Base-by-base conservation (phyloP, 2,888 invertebrate genomes). In the Euspilapteryx auroguttella region DNA sequence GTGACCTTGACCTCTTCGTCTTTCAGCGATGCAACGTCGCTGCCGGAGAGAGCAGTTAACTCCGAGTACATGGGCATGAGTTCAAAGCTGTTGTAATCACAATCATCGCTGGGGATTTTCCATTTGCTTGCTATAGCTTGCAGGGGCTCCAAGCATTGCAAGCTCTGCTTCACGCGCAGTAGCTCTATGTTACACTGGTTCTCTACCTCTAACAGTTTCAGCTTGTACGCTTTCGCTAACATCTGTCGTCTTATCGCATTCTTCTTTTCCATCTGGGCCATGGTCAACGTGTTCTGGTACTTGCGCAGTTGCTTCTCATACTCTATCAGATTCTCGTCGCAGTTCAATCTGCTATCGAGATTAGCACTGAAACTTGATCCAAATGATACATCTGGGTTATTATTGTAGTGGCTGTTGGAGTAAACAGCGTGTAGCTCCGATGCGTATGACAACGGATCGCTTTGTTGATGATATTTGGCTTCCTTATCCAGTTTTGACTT, bases 131-230 rank as follows among this genome's bases (percentile, higher is more conserved):
- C 63, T 13, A 71, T 68, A 38, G 64, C 54, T 42, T 68, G 53
- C 28, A 75, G 43, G 2, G 75, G 73, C 34, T 69, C 64, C 30
- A 75, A 41, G 34, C 68, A 73, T 38, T 71, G 66, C n/a, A 73
- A 38, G 32, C 62, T 73, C 44, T 75, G 75, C 34, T 75, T 71
- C 11, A 73, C 62, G 12, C 69, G 51, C 25, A 73, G 46, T 21
- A 75, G 35, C 36, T 75, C 73, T 34, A 71, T 61, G 34, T 73
- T 75, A 35, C 73, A 73, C 44, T 75, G 73, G 36, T 75, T 75
- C 48, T 76, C 75, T 12, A 75, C 59, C 45, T 73, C 75, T 34
- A 73, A 39, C 24, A 73, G 47, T 37, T 71, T 76, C 6, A 75
- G 37, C 32, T 54, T 57, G 34, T 56, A 73, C 28, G 66, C 71